These are phyloP conservation scores for Etia nguti DNA, from an alignment of 2,113 vertebrate species.

Conservation along the genomic window DNA sequence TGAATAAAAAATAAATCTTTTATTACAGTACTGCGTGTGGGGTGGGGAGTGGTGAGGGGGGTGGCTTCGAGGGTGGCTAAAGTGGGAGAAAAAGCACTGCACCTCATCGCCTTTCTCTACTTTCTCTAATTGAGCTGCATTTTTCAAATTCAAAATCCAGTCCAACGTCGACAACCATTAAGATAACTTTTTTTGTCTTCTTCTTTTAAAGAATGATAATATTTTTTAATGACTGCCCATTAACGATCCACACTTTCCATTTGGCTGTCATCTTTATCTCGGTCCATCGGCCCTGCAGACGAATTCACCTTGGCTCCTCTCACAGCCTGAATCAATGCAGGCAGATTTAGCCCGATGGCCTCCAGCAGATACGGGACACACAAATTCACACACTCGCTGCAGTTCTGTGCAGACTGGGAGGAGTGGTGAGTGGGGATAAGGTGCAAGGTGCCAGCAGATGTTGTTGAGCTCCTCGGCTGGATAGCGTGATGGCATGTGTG, in stretches of 20 bases:
- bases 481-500: neutral
- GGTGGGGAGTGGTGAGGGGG: neutral
- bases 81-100: neutral
- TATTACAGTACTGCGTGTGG: neutral
- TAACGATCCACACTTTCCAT: conserved; percentile 18
- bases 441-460: neutral
- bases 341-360: conserved; percentile 20
- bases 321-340: conserved; percentile 20
- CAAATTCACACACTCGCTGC: neutral
- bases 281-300: conserved; percentile 13
- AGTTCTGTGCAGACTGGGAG: neutral
- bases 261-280: conserved; percentile 22
- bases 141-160: neutral
- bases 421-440: neutral
- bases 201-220: neutral
- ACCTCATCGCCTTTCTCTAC: neutral
- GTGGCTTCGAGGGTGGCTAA: neutral
- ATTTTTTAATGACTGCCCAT: neutral
- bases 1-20: neutral
- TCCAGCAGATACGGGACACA: neutral
- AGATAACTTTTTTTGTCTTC: neutral
- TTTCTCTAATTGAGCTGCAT: neutral
- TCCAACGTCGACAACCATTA: neutral
- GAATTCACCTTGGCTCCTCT: conserved; percentile 10
- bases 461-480: neutral